Percentiles rank a stretch among this genome's conserved stretches.
These are phyloP conservation scores for Acropora yongei DNA, from an alignment of 64 coral and sea anemone species.

Conservation along the genomic window DNA sequence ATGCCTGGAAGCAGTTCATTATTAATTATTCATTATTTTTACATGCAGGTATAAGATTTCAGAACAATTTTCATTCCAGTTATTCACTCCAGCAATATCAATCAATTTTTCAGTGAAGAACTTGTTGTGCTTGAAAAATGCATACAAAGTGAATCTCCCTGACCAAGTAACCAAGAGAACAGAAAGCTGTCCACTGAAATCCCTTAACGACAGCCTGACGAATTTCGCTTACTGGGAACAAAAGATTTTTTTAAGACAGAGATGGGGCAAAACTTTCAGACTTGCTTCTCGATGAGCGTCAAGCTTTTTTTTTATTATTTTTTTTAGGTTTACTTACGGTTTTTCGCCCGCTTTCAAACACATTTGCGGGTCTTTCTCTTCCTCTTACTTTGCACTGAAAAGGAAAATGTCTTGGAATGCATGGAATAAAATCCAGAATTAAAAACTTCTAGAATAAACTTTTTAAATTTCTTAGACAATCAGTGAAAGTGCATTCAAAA, in stretches of 20 bases:
- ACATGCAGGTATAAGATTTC: too few species aligned
- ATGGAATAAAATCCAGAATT: background rate
- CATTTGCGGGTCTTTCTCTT: conserved; percentile 11
- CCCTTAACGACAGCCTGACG: conserved; percentile 55
- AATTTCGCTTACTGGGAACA: conserved; percentile 59
- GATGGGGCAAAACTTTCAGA: conserved; percentile 60
- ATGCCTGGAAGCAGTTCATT: too few species aligned
- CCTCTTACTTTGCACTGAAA: conserved; percentile 22
- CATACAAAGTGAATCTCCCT: too few species aligned
- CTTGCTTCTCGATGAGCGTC: conserved; percentile 25
- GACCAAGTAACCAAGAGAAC: conserved; percentile 35
- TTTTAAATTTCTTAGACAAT: background rate
- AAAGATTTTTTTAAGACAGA: conserved; percentile 68
- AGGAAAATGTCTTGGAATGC: background rate
- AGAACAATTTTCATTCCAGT: too few species aligned
- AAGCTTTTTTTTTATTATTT: background rate
- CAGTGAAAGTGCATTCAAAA: background rate
- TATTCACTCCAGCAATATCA: too few species aligned
- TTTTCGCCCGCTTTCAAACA: background rate
- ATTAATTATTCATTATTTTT: too few species aligned
- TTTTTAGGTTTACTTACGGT: background rate
- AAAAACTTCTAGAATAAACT: background rate
- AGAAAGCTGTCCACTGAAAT: conserved; percentile 62
- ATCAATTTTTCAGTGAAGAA: too few species aligned
- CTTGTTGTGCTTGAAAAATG: too few species aligned